These are phyloP conservation scores for Ursus arctos DNA, from an alignment of 2,113 vertebrate species.

Conservation along the genomic window DNA sequence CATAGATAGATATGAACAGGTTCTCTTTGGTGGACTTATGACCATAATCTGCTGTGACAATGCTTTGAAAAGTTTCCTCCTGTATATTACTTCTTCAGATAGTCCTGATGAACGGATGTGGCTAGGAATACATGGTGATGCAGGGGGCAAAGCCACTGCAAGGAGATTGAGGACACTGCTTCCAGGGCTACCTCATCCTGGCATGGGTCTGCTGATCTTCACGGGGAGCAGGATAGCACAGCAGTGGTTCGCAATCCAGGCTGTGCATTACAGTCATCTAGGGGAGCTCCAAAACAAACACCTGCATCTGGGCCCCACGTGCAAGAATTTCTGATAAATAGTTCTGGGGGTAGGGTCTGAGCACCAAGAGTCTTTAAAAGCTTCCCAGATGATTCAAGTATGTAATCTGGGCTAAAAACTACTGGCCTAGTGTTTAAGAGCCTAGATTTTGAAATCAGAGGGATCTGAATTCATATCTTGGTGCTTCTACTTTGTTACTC, in stretches of 20 bases:
- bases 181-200: not conserved
- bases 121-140: not conserved
- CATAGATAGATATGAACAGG: not conserved
- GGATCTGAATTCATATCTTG: slow-evolving; percentile 23
- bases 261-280: not conserved
- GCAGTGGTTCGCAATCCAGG: not conserved
- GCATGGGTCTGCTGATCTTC: not conserved
- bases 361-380: not conserved
- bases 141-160: not conserved
- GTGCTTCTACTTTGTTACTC: not conserved
- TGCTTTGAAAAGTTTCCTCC: not conserved
- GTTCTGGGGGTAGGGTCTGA: not conserved
- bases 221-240: not conserved
- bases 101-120: not conserved
- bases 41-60: not conserved
- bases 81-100: not conserved
- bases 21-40: not conserved
- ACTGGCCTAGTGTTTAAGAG: not conserved
- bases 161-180: not conserved
- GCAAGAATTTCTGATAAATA: not conserved
- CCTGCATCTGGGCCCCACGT: not conserved
- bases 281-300: not conserved
- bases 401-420: not conserved
- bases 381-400: not conserved
- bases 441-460: slow-evolving; percentile 4